Evolutionary conservation across 2,797 vertebrate species (phyloP).

Genomic region (Onychomys arenicola): DNA sequence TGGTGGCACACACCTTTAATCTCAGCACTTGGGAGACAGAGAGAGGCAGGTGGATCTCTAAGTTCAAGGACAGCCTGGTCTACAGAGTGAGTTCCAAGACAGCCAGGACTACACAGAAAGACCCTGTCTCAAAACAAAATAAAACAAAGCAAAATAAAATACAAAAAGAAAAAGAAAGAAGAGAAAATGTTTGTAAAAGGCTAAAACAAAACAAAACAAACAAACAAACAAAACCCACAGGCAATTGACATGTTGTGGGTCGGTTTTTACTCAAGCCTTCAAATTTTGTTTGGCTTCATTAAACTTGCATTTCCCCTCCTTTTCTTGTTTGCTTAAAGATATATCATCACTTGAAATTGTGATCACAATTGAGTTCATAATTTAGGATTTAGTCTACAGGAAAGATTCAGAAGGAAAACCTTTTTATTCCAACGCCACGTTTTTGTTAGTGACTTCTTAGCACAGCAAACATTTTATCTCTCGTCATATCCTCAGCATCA

Average conservation of each 20-base stretch:
- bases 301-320: not conserved
- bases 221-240: not conserved
- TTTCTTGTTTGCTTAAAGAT: not conserved
- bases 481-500: not conserved
- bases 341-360: not conserved
- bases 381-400: not conserved
- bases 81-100: too few relatives aligned
- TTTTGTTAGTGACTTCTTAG: conserved; percentile 7
- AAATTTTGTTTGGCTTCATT: not conserved
- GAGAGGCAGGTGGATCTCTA: too few relatives aligned
- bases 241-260: not conserved
- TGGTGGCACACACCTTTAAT: too few relatives aligned
- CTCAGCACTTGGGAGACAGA: too few relatives aligned
- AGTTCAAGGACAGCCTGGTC: too few relatives aligned
- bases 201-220: not conserved
- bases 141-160: too few relatives aligned
- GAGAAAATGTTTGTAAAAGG: not conserved
- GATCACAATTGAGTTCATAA: not conserved
- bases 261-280: not conserved
- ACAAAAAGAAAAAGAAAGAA: too few relatives aligned
- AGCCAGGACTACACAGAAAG: too few relatives aligned
- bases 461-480: not conserved
- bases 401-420: conserved; percentile 27
- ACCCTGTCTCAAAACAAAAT: not conserved
- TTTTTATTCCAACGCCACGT: conserved; percentile 1